Percentiles rank a stretch among this genome's conserved stretches.
These are phyloP conservation scores for Gryon sp. DNA, from an alignment of 1,140 invertebrate genomes.

Conservation along the genomic window DNA sequence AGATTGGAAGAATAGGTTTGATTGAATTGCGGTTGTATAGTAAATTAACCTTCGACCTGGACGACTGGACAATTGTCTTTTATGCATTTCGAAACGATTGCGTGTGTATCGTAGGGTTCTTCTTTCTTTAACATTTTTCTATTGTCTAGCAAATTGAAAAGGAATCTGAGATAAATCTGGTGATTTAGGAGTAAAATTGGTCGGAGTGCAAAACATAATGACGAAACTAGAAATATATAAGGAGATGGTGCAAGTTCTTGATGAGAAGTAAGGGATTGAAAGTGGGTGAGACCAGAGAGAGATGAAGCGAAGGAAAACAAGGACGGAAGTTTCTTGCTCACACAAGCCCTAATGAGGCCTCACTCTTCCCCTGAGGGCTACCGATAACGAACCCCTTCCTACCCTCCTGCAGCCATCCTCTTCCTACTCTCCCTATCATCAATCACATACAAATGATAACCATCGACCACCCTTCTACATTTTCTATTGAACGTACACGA, in stretches of 20 bases:
- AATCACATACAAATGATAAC: constrained; percentile 70
- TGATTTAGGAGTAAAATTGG: constrained; percentile 3
- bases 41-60: constrained; percentile 66
- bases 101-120: constrained; percentile 15
- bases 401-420: constrained; percentile 44
- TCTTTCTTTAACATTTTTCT: constrained; percentile 13
- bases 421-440: constrained; percentile 57
- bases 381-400: constrained; percentile 65
- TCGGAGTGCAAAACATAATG: constrained; percentile 11
- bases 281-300: constrained; percentile 1
- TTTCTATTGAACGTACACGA: constrained; percentile 59
- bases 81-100: constrained; percentile 55
- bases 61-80: constrained; percentile 52
- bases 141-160: constrained; percentile 19
- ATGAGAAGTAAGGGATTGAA: constrained; percentile 35
- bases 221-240: constrained; percentile 40
- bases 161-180: constrained; percentile 27
- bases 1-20: constrained; percentile 72
- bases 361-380: constrained; percentile 67
- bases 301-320: constrained; percentile 27
- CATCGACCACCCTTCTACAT: constrained; percentile 60
- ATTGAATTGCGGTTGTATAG: constrained; percentile 71
- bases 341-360: constrained; percentile 69
- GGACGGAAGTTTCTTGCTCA: constrained; percentile 61
- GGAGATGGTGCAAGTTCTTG: constrained; percentile 22